Percentiles rank a stretch among this genome's conserved stretches.
Evolutionary conservation across 2,113 vertebrate genomes (phyloP).

Genomic region (Lophochroa leadbeateri): DNA sequence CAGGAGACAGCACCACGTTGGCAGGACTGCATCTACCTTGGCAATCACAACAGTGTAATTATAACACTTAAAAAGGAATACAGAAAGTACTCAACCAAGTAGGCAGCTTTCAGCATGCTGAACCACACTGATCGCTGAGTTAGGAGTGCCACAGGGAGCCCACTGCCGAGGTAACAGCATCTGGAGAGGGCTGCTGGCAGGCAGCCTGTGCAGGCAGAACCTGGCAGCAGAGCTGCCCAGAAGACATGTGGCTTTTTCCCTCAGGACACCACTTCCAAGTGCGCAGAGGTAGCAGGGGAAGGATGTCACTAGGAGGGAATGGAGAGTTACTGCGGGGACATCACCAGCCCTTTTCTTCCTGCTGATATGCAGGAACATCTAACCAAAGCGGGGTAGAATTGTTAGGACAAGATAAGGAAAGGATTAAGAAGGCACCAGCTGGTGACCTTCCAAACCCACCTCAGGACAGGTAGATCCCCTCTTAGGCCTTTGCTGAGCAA

Average conservation of each 20-base stretch:
- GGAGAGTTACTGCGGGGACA: background rate
- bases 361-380: background rate
- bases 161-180: background rate
- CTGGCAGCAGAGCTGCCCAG: background rate
- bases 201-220: background rate
- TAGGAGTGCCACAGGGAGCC: background rate
- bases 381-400: background rate
- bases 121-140: background rate
- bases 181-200: background rate
- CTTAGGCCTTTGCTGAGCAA: background rate
- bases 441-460: background rate
- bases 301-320: background rate
- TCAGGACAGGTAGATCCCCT: background rate
- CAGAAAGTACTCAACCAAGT: background rate
- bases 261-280: background rate
- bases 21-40: background rate
- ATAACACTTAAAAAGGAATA: background rate
- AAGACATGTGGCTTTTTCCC: background rate
- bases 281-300: background rate
- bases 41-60: background rate
- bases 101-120: background rate
- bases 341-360: background rate
- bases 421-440: background rate
- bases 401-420: background rate
- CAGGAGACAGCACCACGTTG: background rate